phyloP scores from a whole-genome alignment of 2,797 vertebrate species.

The Chelmon rostratus region DNA sequence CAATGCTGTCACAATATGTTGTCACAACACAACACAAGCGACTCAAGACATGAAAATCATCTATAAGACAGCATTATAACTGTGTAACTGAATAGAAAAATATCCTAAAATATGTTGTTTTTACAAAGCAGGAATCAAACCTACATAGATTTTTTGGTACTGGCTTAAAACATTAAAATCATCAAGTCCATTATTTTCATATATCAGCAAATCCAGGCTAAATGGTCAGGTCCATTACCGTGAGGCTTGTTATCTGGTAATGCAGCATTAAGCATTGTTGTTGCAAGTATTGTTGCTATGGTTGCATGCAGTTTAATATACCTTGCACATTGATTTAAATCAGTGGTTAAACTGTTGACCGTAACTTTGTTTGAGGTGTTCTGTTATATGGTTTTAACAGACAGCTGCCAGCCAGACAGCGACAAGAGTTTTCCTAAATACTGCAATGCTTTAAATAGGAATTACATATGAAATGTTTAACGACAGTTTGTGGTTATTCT shows the following conservation, averaged over 20 bases:
- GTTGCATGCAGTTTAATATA: slow-evolving; percentile 29
- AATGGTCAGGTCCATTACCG: background rate
- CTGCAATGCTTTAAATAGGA: background rate
- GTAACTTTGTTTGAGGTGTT: slow-evolving; percentile 2
- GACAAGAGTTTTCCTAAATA: background rate
- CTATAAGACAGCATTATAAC: background rate
- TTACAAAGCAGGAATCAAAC: background rate
- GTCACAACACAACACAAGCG: background rate
- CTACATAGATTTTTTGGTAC: background rate
- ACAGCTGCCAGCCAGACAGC: background rate
- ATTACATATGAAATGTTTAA: background rate
- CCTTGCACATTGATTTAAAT: slow-evolving; percentile 9
- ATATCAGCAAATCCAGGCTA: background rate
- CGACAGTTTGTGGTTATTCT: background rate
- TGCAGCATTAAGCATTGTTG: slow-evolving; percentile 4
- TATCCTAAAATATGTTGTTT: background rate
- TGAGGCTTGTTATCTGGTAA: slow-evolving; percentile 6
- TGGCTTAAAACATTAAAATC: slow-evolving; percentile 1
- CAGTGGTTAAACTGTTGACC: background rate
- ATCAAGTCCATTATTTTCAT: background rate
- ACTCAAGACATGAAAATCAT: background rate
- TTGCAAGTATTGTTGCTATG: slow-evolving; percentile 33
- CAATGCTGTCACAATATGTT: background rate
- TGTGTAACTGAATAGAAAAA: background rate
- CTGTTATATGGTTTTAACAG: background rate